A percentile compares a stretch with the other conserved stretches of the same genome.
Evolutionary conservation across 2,888 invertebrate species (phyloP).

Genomic region (Synergus umbraculus): DNA sequence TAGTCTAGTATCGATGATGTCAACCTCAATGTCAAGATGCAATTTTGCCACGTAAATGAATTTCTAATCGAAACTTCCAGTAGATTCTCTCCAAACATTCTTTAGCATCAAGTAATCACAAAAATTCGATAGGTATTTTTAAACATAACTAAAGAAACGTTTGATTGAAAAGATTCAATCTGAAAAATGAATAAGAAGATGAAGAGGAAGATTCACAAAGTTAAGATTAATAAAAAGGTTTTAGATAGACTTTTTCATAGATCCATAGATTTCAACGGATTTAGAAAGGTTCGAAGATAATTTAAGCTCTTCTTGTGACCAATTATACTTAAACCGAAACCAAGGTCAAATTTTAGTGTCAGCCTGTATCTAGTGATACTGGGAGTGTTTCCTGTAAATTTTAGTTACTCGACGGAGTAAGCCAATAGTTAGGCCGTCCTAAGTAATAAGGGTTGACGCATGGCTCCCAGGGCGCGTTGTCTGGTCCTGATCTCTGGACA

Average conservation of each 20-base stretch:
- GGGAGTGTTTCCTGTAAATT: constrained; percentile 65
- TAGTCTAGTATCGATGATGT: constrained; percentile 20
- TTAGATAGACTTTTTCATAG: too few relatives aligned
- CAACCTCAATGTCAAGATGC: constrained; percentile 18
- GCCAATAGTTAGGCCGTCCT: constrained; percentile 67
- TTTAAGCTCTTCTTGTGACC: too few relatives aligned
- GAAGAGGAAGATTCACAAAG: background rate
- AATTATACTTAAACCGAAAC: background rate
- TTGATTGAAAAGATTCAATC: background rate
- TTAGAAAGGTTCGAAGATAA: too few relatives aligned
- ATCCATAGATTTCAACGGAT: too few relatives aligned
- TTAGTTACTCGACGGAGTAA: constrained; percentile 65
- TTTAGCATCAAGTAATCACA: background rate
- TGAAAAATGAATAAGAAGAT: background rate
- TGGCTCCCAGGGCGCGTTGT: constrained; percentile 67
- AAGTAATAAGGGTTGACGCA: constrained; percentile 73
- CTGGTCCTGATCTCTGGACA: constrained; percentile 53
- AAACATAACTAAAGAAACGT: background rate
- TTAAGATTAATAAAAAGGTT: background rate
- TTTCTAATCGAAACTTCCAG: constrained; percentile 23
- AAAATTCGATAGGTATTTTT: background rate
- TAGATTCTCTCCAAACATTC: constrained; percentile 20
- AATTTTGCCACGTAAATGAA: constrained; percentile 29
- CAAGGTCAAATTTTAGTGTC: background rate
- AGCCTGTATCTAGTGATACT: constrained; percentile 29